A percentile compares a stretch with the other conserved stretches of the same genome.
These are phyloP conservation scores for Lepidochitona cinerea DNA, from an alignment of 2,888 invertebrate genomes.

Conservation along the genomic window DNA sequence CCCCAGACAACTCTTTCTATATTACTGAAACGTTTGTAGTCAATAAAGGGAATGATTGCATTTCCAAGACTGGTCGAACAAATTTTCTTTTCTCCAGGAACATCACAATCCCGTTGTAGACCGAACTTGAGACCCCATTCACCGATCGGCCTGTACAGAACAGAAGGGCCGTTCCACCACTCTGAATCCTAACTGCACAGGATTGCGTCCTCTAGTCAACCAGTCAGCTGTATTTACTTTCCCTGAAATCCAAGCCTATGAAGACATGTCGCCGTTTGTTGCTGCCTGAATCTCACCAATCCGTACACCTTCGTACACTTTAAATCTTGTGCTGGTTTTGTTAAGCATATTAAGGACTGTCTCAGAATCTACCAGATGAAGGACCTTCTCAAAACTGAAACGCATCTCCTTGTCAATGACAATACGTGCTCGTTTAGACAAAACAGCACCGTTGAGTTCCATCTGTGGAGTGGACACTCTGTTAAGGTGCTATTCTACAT, in stretches of 20 bases:
- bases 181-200: slow-evolving; percentile 7
- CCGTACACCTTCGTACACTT: slow-evolving; percentile 2
- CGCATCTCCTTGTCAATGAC: slow-evolving; percentile 3
- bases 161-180: slow-evolving; percentile 3
- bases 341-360: slow-evolving; percentile 13
- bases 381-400: not conserved
- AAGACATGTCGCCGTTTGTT: not conserved
- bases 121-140: slow-evolving; percentile 9
- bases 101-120: not conserved
- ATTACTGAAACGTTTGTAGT: not conserved
- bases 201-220: slow-evolving; percentile 7
- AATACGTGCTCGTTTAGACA: not conserved
- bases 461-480: slow-evolving; percentile 10
- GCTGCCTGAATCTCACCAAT: slow-evolving; percentile 16
- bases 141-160: not conserved
- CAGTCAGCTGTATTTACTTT: slow-evolving; percentile 8
- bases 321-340: slow-evolving; percentile 9
- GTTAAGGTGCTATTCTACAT: slow-evolving; percentile 12
- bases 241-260: slow-evolving; percentile 11
- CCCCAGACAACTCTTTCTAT: not conserved
- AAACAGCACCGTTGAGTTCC: slow-evolving; percentile 9
- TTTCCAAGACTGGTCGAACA: not conserved
- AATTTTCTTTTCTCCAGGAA: slow-evolving; percentile 11
- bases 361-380: slow-evolving; percentile 5
- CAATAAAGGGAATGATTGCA: not conserved